A percentile compares a stretch with the other conserved stretches of the same genome.
Conservation (phyloP, 2,113 vertebrate species). For the Anguilla rostrata region DNA sequence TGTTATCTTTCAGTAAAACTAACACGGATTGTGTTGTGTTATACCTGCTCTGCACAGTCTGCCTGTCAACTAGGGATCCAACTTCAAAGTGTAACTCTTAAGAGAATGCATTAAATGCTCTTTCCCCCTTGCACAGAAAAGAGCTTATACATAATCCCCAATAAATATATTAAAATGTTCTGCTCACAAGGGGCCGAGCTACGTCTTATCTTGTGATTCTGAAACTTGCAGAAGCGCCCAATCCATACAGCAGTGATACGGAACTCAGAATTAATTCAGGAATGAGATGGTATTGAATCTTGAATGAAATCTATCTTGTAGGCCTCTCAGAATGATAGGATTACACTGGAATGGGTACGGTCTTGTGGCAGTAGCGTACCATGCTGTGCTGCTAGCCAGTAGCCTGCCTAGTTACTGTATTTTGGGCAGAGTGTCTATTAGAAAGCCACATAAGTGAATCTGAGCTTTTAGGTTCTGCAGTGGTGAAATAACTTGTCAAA, state of each 20-base stretch:
- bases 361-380: too few species aligned
- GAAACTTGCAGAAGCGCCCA: neutral
- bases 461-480: neutral
- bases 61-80: neutral
- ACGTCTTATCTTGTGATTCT: neutral
- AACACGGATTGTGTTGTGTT: neutral
- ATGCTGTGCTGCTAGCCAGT: too few species aligned
- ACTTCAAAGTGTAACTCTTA: neutral
- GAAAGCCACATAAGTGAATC: neutral
- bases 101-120: neutral
- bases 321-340: neutral
- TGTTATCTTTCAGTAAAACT: too few species aligned
- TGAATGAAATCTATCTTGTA: neutral
- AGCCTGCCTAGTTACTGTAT: too few species aligned
- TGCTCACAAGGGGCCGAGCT: neutral
- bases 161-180: neutral
- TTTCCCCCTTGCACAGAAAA: neutral
- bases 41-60: neutral
- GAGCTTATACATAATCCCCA: slow-evolving; percentile 6
- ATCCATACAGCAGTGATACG: neutral
- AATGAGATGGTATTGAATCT: neutral
- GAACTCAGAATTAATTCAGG: too few species aligned
- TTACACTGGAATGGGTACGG: neutral
- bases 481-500: neutral
- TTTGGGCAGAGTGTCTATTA: neutral